These are phyloP conservation scores for Pseudotriccus pelzelni DNA, from an alignment of 2,797 vertebrate genomes.

Conservation along the genomic window DNA sequence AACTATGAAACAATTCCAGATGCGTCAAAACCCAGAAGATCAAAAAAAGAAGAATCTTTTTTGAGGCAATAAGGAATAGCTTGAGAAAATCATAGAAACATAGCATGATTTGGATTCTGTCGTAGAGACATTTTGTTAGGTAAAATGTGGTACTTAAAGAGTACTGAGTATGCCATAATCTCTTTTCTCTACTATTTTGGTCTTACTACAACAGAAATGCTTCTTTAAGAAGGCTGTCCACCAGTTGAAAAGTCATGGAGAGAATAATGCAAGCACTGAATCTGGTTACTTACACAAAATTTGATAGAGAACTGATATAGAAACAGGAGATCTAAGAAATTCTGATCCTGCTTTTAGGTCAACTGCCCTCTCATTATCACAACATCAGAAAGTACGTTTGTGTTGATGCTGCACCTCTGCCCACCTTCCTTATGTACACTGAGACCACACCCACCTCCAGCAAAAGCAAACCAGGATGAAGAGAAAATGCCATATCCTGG, in stretches of 20 bases:
- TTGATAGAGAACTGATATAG: background rate
- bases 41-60: background rate
- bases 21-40: background rate
- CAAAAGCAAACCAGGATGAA: background rate
- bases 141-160: background rate
- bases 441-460: background rate
- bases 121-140: background rate
- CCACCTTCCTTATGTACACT: background rate
- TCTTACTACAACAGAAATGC: background rate
- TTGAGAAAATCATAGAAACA: background rate
- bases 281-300: background rate
- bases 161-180: background rate
- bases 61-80: background rate
- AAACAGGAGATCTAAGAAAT: background rate
- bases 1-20: background rate
- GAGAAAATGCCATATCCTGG: background rate
- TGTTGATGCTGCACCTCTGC: background rate
- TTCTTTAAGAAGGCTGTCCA: background rate
- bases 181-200: background rate
- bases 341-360: background rate
- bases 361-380: background rate
- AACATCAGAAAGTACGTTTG: accelerated
- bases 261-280: background rate
- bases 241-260: background rate
- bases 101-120: background rate